Percentiles rank a stretch among this genome's conserved stretches.
Conservation (phyloP, 2,113 vertebrate species). For the Tetrao urogallus region DNA sequence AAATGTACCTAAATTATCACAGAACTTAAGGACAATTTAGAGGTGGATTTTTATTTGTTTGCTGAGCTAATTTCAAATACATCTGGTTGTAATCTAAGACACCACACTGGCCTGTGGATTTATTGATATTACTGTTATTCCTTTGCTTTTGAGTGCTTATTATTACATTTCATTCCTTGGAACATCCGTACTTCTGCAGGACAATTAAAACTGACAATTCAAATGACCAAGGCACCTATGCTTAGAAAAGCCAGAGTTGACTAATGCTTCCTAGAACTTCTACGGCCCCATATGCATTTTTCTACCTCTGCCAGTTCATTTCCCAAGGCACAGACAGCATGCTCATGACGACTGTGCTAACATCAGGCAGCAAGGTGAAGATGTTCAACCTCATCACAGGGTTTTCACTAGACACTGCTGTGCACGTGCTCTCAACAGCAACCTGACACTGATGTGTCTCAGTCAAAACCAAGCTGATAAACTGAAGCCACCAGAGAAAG, state of each 20-base stretch:
- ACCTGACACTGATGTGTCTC: not conserved
- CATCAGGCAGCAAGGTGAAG: not conserved
- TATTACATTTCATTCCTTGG: not conserved
- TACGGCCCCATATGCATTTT: not conserved
- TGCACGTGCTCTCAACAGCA: not conserved
- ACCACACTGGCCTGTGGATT: accelerated
- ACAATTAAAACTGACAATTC: not conserved
- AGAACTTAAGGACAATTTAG: not conserved
- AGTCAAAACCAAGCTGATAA: not conserved
- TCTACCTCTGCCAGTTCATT: not conserved
- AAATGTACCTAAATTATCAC: not conserved
- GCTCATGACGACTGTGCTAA: not conserved
- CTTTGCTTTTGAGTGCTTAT: not conserved
- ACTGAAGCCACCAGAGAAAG: not conserved
- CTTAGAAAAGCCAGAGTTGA: not conserved
- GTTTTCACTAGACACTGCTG: not conserved
- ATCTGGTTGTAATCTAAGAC: not conserved
- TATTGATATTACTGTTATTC: not conserved
- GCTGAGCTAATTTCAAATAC: not conserved
- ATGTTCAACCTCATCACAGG: not conserved
- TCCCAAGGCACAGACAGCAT: not conserved
- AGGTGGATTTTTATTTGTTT: not conserved
- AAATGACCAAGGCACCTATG: not conserved
- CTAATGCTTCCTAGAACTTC: not conserved
- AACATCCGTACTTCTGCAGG: not conserved